Conservation (phyloP, 2,888 invertebrate genomes). For the Dasysyrphus tricinctus region DNA sequence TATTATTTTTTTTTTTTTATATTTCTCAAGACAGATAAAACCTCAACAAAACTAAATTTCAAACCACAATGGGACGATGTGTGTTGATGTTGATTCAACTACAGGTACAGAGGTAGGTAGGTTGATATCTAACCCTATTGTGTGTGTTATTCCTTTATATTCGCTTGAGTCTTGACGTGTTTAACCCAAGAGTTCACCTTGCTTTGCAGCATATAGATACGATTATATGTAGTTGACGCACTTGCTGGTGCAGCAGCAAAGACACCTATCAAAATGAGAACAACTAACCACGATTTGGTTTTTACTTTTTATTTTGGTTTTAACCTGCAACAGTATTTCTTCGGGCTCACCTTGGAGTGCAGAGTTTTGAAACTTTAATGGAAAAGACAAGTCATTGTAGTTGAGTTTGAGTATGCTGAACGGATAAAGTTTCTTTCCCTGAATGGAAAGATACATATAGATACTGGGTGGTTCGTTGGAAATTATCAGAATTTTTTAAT, state of each 20-base stretch:
- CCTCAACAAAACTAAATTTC: slow-evolving; percentile 51
- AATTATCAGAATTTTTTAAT: no score
- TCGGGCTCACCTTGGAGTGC: slow-evolving; percentile 51
- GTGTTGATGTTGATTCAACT: slow-evolving; percentile 2
- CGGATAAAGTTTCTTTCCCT: slow-evolving; percentile 20
- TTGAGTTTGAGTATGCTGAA: neutral
- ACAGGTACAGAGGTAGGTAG: neutral
- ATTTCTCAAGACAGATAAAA: slow-evolving; percentile 43
- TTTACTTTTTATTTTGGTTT: slow-evolving; percentile 2
- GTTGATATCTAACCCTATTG: slow-evolving; percentile 37
- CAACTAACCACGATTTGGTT: slow-evolving; percentile 59
- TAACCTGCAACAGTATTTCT: slow-evolving; percentile 20
- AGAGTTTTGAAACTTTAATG: slow-evolving; percentile 47
- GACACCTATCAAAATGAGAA: slow-evolving; percentile 48
- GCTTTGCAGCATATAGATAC: slow-evolving; percentile 5
- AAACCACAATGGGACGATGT: slow-evolving; percentile 57
- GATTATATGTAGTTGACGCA: slow-evolving; percentile 8
- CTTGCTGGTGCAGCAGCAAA: neutral
- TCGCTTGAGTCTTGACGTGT: slow-evolving; percentile 15
- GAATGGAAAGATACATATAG: neutral
- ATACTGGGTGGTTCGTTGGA: no score
- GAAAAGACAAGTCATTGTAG: neutral
- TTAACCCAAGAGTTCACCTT: slow-evolving; percentile 62
- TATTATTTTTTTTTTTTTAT: slow-evolving; percentile 48
- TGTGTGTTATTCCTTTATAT: slow-evolving; percentile 8